Evolutionary conservation across 1,140 invertebrate species (phyloP).

Genomic region (Aleiodes sp.): DNA sequence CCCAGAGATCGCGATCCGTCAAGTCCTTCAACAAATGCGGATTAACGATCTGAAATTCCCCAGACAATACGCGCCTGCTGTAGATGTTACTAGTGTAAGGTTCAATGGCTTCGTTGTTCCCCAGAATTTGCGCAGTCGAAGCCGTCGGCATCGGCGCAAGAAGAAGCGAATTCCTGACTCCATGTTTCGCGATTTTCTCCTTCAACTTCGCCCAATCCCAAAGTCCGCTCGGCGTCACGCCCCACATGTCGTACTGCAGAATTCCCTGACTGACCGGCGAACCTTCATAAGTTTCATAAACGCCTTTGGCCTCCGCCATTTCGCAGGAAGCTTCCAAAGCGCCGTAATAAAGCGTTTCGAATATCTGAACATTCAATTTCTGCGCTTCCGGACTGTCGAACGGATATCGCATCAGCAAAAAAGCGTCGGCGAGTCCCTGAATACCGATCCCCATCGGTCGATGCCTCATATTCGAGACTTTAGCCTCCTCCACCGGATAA

Average conservation of each 20-base stretch:
- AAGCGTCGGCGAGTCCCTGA: slow-evolving; percentile 96
- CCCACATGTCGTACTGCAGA: slow-evolving; percentile 99
- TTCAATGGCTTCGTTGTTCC: slow-evolving; percentile 99
- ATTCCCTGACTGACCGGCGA: slow-evolving; percentile 95
- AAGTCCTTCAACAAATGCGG: slow-evolving; percentile 95
- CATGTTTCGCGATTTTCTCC: slow-evolving; percentile 87
- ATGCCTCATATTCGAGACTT: slow-evolving; percentile 89
- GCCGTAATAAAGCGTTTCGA: slow-evolving; percentile 98
- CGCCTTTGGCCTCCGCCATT: slow-evolving; percentile 85
- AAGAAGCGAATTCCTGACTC: slow-evolving; percentile 93
- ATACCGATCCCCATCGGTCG: slow-evolving; percentile 97
- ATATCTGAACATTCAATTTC: slow-evolving; percentile 93
- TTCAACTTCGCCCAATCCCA: slow-evolving; percentile 93
- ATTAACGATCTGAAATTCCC: slow-evolving; percentile 92
- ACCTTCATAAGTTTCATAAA: slow-evolving; percentile 92
- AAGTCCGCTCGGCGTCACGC: slow-evolving; percentile 84
- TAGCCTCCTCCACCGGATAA: slow-evolving; percentile 93
- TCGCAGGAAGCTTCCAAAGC: slow-evolving; percentile 97
- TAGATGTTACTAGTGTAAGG: slow-evolving; percentile 99
- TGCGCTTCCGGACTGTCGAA: slow-evolving; percentile 90
- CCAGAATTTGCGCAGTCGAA: slow-evolving; percentile 98
- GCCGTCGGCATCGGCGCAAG: slow-evolving; percentile 99
- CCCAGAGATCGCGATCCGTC: slow-evolving; percentile 91
- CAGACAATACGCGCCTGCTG: slow-evolving; percentile 90
- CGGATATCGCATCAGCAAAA: slow-evolving; percentile 93